phyloP scores from a whole-genome alignment of 2,888 invertebrate species.

The Clistopyga incitator region DNA sequence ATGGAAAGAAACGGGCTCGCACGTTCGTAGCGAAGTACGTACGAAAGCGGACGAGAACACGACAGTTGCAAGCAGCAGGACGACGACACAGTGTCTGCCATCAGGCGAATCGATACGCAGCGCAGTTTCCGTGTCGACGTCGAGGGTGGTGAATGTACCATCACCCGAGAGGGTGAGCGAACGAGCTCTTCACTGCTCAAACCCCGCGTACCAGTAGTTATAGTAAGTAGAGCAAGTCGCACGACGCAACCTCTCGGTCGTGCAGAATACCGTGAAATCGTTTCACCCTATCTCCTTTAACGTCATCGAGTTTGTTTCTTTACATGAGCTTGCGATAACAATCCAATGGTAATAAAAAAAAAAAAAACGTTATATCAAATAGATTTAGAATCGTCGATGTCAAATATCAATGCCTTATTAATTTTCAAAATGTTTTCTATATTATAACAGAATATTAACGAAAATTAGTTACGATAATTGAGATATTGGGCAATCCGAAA shows the following conservation, averaged over 20 bases:
- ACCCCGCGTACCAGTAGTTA: conserved; percentile 33
- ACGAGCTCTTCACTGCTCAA: conserved; percentile 55
- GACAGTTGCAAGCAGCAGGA: conserved; percentile 56
- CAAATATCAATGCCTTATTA: background rate
- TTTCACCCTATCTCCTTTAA: conserved; percentile 39
- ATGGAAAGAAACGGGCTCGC: conserved; percentile 66
- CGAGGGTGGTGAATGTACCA: conserved; percentile 57
- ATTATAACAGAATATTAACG: no score
- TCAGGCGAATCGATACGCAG: conserved; percentile 72
- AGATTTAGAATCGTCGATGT: conserved; percentile 3
- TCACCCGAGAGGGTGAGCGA: conserved; percentile 49
- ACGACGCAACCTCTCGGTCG: conserved; percentile 14
- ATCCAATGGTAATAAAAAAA: conserved; percentile 10
- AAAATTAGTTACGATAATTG: no score
- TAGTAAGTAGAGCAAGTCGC: conserved; percentile 52
- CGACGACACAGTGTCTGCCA: conserved; percentile 67
- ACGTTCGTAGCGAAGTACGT: conserved; percentile 47
- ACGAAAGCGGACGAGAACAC: conserved; percentile 43
- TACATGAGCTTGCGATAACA: background rate
- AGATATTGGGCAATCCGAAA: no score
- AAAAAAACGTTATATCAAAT: conserved; percentile 4
- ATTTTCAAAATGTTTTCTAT: no score
- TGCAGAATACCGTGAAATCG: conserved; percentile 20
- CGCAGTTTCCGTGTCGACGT: conserved; percentile 68
- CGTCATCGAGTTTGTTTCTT: conserved; percentile 9